Evolutionary conservation across 2,113 vertebrate genomes (phyloP).

Genomic region (Oxyura jamaicensis): DNA sequence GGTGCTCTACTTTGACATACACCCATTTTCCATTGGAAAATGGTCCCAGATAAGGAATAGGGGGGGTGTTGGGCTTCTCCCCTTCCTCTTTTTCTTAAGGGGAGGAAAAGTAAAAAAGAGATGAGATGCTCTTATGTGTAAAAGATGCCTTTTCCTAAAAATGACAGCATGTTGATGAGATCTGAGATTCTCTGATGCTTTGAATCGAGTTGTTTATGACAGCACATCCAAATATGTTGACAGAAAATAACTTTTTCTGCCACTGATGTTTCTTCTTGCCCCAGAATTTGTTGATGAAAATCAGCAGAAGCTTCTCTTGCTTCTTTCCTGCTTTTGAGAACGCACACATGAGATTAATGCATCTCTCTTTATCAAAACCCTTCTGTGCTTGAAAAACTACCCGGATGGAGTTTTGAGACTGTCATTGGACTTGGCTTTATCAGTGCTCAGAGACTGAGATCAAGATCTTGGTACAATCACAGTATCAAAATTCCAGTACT

Average conservation of each 20-base stretch:
- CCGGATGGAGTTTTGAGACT: too few relatives aligned
- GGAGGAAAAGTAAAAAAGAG: not conserved
- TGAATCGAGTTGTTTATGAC: not conserved
- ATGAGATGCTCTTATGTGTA: not conserved
- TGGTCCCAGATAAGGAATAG: not conserved
- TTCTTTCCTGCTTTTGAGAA: not conserved
- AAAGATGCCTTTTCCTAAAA: not conserved
- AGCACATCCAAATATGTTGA: not conserved
- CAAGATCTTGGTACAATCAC: not conserved
- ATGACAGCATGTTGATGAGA: not conserved
- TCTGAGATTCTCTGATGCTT: conserved; percentile 21
- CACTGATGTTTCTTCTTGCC: not conserved
- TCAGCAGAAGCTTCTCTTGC: not conserved
- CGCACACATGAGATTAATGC: not conserved
- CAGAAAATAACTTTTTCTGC: not conserved
- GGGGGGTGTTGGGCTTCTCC: not conserved
- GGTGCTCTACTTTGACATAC: not conserved
- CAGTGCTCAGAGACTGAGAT: too few relatives aligned
- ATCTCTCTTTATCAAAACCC: not conserved
- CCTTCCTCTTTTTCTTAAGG: not conserved
- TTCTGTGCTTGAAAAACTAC: not conserved
- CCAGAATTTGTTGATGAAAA: not conserved
- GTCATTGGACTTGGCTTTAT: too few relatives aligned
- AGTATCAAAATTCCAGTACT: not conserved
- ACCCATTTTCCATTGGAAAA: not conserved